Evolutionary conservation across 2,888 invertebrate genomes (phyloP).

Genomic region (Eupithecia subumbrata): DNA sequence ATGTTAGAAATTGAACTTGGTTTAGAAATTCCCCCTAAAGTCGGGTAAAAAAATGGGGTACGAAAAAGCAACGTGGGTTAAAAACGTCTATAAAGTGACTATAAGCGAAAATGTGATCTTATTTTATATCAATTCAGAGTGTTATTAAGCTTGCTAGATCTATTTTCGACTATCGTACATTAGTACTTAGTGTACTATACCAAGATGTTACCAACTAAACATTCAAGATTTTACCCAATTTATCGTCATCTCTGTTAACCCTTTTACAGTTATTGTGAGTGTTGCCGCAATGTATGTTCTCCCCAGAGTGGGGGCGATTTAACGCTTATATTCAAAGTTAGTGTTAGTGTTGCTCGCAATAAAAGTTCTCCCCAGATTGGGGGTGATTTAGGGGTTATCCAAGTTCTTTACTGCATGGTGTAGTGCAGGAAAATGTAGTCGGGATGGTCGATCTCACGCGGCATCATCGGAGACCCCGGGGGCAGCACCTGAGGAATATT

Average conservation of each 20-base stretch:
- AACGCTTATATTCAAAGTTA: background rate
- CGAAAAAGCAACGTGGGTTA: constrained; percentile 2
- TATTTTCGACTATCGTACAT: background rate
- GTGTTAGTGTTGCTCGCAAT: background rate
- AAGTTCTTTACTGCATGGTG: constrained; percentile 71
- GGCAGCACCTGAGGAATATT: constrained; percentile 86
- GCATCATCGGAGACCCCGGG: constrained; percentile 87
- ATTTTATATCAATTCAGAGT: background rate
- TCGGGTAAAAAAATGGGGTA: constrained; percentile 16
- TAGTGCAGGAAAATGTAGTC: constrained; percentile 83
- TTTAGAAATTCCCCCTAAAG: background rate
- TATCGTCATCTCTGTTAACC: background rate
- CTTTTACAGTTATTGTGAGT: background rate
- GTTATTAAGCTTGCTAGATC: constrained; percentile 2
- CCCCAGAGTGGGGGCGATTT: background rate
- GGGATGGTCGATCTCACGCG: constrained; percentile 82
- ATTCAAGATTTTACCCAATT: constrained; percentile 9
- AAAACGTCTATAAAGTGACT: constrained; percentile 4
- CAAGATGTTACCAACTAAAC: constrained; percentile 2
- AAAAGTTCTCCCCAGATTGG: background rate
- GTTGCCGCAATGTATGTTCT: background rate
- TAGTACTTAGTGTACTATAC: background rate
- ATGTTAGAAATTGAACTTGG: constrained; percentile 15
- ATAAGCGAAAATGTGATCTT: constrained; percentile 6
- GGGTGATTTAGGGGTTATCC: constrained; percentile 14